These are phyloP conservation scores for Eristalis intricaria DNA, from an alignment of 2,888 invertebrate genomes.

Conservation along the genomic window DNA sequence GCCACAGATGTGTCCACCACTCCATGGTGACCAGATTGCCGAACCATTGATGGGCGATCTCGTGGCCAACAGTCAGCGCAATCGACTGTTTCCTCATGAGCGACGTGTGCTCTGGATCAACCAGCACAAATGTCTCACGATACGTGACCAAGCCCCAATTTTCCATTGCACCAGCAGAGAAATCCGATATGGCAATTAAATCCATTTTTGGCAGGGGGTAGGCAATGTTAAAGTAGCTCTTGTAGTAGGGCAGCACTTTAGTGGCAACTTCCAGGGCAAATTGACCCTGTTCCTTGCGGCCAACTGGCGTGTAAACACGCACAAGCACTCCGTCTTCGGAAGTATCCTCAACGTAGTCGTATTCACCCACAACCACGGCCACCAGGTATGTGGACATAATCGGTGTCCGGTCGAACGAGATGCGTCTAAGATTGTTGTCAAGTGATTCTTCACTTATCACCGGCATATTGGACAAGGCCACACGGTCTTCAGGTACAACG, in stretches of 20 bases:
- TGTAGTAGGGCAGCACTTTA: constrained; percentile 95
- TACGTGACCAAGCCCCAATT: constrained; percentile 98
- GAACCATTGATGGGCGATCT: constrained; percentile 99
- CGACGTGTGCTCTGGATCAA: constrained; percentile 95
- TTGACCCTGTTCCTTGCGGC: constrained; percentile 94
- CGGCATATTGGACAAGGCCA: constrained; percentile 97
- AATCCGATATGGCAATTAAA: constrained; percentile 97
- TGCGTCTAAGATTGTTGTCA: constrained; percentile 82
- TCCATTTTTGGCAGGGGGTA: constrained; percentile 98
- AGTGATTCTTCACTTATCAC: constrained; percentile 82
- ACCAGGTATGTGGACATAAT: constrained; percentile 98
- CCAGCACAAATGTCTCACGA: constrained; percentile 93
- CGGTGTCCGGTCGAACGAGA: constrained; percentile 91
- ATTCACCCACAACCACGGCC: constrained; percentile 96
- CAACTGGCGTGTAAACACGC: constrained; percentile 92
- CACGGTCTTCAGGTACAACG: constrained; percentile 89
- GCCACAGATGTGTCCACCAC: constrained; percentile 98
- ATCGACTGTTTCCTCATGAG: constrained; percentile 92
- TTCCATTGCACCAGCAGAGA: constrained; percentile 98
- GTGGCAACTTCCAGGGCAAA: constrained; percentile 97
- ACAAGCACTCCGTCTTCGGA: constrained; percentile 92
- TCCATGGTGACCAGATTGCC: constrained; percentile 99
- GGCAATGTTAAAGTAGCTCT: constrained; percentile 96
- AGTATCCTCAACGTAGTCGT: constrained; percentile 93
- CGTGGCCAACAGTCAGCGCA: constrained; percentile 94